Evolutionary conservation across 2,113 vertebrate genomes (phyloP).

Genomic region (Sitta europaea): DNA sequence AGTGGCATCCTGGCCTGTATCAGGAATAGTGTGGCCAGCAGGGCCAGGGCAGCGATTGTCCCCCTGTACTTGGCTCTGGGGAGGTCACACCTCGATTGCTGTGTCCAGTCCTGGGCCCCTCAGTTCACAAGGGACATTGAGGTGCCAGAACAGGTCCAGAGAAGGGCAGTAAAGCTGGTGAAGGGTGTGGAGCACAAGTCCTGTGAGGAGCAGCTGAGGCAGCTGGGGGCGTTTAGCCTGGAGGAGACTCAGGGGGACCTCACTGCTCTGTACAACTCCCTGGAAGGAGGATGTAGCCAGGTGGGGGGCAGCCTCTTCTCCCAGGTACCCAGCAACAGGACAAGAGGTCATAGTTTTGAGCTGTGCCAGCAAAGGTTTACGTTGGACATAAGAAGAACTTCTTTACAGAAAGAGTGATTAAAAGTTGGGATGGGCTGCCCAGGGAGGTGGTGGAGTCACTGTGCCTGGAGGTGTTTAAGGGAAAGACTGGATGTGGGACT

Average conservation of each 20-base stretch:
- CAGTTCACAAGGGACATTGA: not conserved
- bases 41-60: not conserved
- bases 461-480: not conserved
- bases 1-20: not conserved
- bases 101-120: not conserved
- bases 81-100: not conserved
- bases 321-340: accelerated
- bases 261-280: accelerated
- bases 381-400: not conserved
- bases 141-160: not conserved
- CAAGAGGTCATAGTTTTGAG: not conserved
- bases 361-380: accelerated
- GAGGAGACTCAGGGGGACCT: not conserved
- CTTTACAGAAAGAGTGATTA: not conserved
- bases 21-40: not conserved
- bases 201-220: not conserved
- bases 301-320: not conserved
- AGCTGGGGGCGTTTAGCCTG: not conserved
- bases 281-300: not conserved
- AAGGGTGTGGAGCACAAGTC: not conserved
- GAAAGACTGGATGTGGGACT: not conserved
- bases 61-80: not conserved
- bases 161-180: not conserved
- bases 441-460: not conserved
- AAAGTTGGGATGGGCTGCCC: not conserved